Evolutionary conservation across 2,113 vertebrate species (phyloP).

Genomic region (Coracopsis vasa): DNA sequence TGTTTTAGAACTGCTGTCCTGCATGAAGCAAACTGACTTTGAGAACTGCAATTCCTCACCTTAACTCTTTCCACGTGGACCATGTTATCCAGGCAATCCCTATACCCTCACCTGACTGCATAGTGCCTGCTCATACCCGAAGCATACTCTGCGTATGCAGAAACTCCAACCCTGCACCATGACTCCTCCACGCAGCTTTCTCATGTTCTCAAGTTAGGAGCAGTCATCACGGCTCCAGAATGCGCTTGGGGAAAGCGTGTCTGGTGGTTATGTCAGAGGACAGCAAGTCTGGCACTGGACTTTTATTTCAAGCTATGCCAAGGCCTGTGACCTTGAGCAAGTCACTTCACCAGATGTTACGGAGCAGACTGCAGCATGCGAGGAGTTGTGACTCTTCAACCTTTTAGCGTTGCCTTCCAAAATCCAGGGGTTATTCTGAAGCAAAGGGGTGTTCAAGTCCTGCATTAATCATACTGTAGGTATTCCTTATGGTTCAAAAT

Average conservation of each 20-base stretch:
- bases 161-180: fast-evolving
- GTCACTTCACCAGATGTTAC: background rate
- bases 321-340: conserved; percentile 21
- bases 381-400: background rate
- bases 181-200: background rate
- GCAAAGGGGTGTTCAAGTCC: background rate
- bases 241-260: background rate
- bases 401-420: background rate
- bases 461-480: background rate
- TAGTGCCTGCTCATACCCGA: background rate
- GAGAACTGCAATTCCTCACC: background rate
- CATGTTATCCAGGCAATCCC: background rate
- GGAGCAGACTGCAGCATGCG: background rate
- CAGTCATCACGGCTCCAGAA: background rate
- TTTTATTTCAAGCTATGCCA: background rate
- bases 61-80: fast-evolving
- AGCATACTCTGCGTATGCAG: background rate
- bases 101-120: background rate
- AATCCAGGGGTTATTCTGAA: background rate
- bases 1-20: background rate
- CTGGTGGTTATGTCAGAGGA: conserved; percentile 8
- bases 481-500: background rate
- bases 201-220: background rate
- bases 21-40: background rate
- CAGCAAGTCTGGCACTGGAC: background rate